phyloP scores from a whole-genome alignment of 2,113 vertebrate species.

The Hystrix brachyura region DNA sequence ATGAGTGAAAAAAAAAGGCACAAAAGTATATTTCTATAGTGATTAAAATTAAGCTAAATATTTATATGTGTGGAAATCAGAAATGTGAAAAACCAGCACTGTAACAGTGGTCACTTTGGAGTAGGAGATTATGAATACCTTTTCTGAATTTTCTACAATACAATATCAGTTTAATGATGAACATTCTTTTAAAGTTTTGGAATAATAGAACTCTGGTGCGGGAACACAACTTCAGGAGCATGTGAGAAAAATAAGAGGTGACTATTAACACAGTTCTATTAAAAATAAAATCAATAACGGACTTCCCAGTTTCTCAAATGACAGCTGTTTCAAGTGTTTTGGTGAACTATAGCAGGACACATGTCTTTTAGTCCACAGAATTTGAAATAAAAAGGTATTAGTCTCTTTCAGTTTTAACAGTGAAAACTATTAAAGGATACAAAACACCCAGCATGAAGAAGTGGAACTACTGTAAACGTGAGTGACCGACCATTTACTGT shows the following conservation, averaged over 20 bases:
- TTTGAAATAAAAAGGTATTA: background rate
- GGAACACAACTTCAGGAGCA: background rate
- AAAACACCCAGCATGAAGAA: background rate
- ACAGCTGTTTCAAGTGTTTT: background rate
- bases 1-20: background rate
- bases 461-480: background rate
- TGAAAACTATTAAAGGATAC: background rate
- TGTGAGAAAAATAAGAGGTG: background rate
- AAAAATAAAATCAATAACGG: slow-evolving; percentile 13
- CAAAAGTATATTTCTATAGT: background rate
- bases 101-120: background rate
- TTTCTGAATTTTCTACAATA: slow-evolving; percentile 10
- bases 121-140: background rate
- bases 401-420: background rate
- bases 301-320: background rate
- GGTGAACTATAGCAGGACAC: background rate
- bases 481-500: background rate
- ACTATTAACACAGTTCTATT: background rate
- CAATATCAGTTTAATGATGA: background rate
- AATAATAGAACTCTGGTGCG: background rate
- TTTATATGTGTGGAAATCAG: background rate
- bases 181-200: background rate
- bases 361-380: background rate
- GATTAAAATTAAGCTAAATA: slow-evolving; percentile 23
- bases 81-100: background rate